These are phyloP conservation scores for Argopecten irradians DNA, from an alignment of 1,140 invertebrate species.

Conservation along the genomic window DNA sequence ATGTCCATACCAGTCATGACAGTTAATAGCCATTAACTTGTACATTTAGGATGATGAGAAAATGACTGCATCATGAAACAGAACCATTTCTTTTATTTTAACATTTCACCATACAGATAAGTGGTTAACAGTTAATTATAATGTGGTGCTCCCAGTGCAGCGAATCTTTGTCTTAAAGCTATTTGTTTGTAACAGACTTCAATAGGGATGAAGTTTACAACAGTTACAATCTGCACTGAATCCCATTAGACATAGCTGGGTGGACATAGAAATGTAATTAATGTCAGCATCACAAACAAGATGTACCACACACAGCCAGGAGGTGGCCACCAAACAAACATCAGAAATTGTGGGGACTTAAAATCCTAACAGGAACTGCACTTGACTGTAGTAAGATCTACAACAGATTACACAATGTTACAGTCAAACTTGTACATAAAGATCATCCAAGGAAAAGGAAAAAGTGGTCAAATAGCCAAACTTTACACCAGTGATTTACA, in stretches of 20 bases:
- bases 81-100: neutral
- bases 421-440: no score
- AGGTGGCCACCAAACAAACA: neutral
- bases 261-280: neutral
- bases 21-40: neutral
- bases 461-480: no score
- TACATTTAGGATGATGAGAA: neutral
- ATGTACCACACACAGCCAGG: neutral
- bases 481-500: no score
- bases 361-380: neutral
- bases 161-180: neutral
- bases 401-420: no score
- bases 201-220: neutral
- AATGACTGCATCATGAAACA: neutral
- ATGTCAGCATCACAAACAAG: neutral
- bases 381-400: no score
- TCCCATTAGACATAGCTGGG: neutral
- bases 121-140: neutral
- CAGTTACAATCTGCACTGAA: neutral
- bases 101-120: neutral
- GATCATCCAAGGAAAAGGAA: no score
- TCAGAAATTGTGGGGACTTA: neutral
- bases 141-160: neutral
- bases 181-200: neutral
- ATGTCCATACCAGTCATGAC: neutral